Percentiles rank a stretch among this genome's conserved stretches.
These are phyloP conservation scores for Drosophila insularis DNA, from an alignment of 1,140 invertebrate species.

Conservation along the genomic window DNA sequence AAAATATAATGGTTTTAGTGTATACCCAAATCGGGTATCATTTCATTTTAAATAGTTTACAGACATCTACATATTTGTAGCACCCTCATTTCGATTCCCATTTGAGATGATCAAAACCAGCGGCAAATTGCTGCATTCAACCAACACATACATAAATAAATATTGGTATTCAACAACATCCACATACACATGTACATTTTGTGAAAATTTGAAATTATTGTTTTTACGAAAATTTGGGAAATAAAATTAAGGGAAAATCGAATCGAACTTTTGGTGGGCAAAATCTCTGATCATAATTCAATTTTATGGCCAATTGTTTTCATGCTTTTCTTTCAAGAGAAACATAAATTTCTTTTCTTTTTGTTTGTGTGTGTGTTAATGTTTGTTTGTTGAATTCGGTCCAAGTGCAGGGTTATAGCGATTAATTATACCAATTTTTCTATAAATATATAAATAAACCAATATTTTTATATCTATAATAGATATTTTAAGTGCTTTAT, in stretches of 20 bases:
- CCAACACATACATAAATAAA: neutral
- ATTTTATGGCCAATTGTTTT: slow-evolving; percentile 61
- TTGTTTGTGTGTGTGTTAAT: slow-evolving; percentile 8
- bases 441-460: neutral
- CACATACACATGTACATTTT: neutral
- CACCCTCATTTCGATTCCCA: too few relatives aligned
- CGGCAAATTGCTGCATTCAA: too few relatives aligned
- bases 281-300: slow-evolving; percentile 46
- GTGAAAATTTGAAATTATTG: neutral
- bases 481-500: slow-evolving; percentile 37
- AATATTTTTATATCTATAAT: neutral
- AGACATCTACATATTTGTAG: too few relatives aligned
- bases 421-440: slow-evolving; percentile 63
- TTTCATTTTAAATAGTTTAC: too few relatives aligned
- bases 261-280: neutral
- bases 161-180: neutral
- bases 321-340: slow-evolving; percentile 30
- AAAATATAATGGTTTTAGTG: too few relatives aligned
- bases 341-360: slow-evolving; percentile 12
- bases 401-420: slow-evolving; percentile 15
- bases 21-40: too few relatives aligned
- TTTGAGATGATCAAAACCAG: too few relatives aligned
- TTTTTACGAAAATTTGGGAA: neutral
- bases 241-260: slow-evolving; percentile 35
- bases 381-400: slow-evolving; percentile 29